These are phyloP conservation scores for Chloroclystis v-ata DNA, from an alignment of 2,888 invertebrate genomes.

Conservation along the genomic window DNA sequence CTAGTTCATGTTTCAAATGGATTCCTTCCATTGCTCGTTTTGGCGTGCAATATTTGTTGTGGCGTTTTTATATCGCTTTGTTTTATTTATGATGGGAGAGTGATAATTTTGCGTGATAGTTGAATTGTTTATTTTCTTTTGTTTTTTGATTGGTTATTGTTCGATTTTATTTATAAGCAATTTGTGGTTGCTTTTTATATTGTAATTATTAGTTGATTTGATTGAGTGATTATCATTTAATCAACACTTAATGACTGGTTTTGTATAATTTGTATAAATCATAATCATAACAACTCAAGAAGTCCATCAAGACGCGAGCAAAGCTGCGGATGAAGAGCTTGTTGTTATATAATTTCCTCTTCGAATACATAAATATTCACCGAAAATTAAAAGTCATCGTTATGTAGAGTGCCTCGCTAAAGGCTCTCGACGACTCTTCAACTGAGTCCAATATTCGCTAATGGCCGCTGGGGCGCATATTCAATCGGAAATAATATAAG, in stretches of 20 bases:
- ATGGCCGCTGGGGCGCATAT: slow-evolving; percentile 32
- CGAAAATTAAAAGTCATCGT: slow-evolving; percentile 10
- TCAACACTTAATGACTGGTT: no score
- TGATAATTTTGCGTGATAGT: neutral
- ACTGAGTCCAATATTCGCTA: slow-evolving; percentile 43
- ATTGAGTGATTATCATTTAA: no score
- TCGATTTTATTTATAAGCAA: neutral
- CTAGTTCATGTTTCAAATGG: slow-evolving; percentile 29
- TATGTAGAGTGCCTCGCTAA: slow-evolving; percentile 49
- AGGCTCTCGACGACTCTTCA: slow-evolving; percentile 46
- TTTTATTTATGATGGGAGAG: neutral
- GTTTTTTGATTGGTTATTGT: neutral
- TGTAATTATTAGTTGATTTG: no score
- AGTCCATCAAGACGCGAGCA: no score
- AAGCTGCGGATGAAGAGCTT: no score
- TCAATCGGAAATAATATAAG: slow-evolving; percentile 1
- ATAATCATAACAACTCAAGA: no score
- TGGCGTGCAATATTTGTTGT: slow-evolving; percentile 13
- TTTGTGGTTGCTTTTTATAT: no score
- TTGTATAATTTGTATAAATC: no score
- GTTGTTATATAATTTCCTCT: no score
- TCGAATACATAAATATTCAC: neutral
- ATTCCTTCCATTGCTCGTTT: slow-evolving; percentile 21
- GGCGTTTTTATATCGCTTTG: slow-evolving; percentile 5
- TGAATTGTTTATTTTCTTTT: neutral